These are phyloP conservation scores for Mythimna albipuncta DNA, from an alignment of 2,888 invertebrate species.

Conservation along the genomic window DNA sequence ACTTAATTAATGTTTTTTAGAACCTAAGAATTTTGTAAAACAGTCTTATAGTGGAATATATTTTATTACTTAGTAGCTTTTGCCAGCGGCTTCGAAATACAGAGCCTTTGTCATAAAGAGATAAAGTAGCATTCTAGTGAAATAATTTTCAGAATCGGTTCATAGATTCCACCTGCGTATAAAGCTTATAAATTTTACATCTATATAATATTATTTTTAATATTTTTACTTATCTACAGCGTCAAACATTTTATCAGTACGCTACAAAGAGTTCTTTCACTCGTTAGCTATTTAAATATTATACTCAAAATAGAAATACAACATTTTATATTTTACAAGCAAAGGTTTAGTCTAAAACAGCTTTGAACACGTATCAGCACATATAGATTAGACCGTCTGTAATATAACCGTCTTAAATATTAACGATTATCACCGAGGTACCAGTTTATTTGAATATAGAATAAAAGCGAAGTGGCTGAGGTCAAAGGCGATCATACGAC, in stretches of 20 bases:
- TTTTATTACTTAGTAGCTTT: no score
- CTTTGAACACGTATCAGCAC: conserved; percentile 8
- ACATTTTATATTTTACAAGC: background rate
- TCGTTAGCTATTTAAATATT: conserved; percentile 4
- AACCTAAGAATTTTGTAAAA: no score
- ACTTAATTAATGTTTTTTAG: no score
- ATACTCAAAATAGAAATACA: background rate
- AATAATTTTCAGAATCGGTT: no score
- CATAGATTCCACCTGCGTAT: no score
- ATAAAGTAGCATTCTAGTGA: no score
- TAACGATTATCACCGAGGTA: conserved; percentile 49
- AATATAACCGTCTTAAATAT: conserved; percentile 46
- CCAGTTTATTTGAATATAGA: conserved; percentile 39
- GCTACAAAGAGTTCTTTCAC: conserved; percentile 4
- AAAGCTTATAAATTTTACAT: no score
- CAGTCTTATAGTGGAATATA: no score
- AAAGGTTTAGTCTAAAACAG: conserved; percentile 17
- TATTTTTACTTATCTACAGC: background rate
- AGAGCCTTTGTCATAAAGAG: no score
- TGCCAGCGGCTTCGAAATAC: no score
- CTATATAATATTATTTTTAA: background rate
- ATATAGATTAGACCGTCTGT: conserved; percentile 18
- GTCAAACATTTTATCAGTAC: background rate
- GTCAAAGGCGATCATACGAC: conserved; percentile 57
- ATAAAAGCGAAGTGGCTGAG: conserved; percentile 35